A percentile compares a stretch with the other conserved stretches of the same genome.
These are phyloP conservation scores for Drosophila setifemur DNA, from an alignment of 1,140 invertebrate genomes.

Conservation along the genomic window DNA sequence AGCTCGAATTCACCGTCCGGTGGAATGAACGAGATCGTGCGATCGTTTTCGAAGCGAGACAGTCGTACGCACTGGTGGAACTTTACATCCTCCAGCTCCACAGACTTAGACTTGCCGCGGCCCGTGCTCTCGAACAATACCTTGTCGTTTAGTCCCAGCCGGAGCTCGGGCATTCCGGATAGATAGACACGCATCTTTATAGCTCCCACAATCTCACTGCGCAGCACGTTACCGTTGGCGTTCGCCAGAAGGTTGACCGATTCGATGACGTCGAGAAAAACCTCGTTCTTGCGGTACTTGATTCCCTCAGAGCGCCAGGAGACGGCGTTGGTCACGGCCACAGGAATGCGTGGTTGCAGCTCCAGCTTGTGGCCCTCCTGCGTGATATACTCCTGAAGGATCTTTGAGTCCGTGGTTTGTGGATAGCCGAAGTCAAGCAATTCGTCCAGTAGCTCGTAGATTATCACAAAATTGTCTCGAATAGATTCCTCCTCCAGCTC, in stretches of 20 bases:
- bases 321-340: conserved; percentile 99
- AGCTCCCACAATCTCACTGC: conserved; percentile 99
- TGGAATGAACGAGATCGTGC: conserved; percentile 99
- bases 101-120: conserved; percentile 98
- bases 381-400: conserved; percentile 98
- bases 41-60: conserved; percentile 98
- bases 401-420: conserved; percentile 99
- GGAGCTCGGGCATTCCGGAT: conserved; percentile 99
- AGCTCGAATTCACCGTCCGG: conserved; percentile 99
- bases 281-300: conserved; percentile 99
- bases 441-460: conserved; percentile 99
- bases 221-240: conserved; percentile 98
- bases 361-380: conserved; percentile 99
- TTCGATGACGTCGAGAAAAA: conserved; percentile 99
- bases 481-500: conserved; percentile 99
- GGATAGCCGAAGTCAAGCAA: conserved; percentile 99
- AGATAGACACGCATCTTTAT: conserved; percentile 99
- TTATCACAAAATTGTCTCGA: conserved; percentile 99
- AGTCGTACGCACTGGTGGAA: conserved; percentile 99
- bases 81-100: conserved; percentile 99
- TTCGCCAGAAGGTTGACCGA: conserved; percentile 99
- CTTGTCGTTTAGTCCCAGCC: conserved; percentile 99
- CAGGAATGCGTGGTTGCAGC: conserved; percentile 97
- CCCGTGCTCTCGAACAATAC: conserved; percentile 99
- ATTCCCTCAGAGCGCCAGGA: conserved; percentile 99